Evolutionary conservation across 2,888 invertebrate species (phyloP).

Genomic region (Nesidiocoris tenuis): DNA sequence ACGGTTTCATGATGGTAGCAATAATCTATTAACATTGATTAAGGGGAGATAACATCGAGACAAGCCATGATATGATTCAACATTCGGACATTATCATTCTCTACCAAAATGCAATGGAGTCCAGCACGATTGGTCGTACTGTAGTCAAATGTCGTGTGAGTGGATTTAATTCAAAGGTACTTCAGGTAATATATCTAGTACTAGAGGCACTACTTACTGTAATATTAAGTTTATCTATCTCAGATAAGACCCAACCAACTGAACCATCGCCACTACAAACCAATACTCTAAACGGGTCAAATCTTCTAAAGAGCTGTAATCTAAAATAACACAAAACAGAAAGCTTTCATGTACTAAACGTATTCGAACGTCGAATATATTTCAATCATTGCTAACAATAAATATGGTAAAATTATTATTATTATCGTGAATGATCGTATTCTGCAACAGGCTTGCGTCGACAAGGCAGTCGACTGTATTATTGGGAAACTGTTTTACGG

Average conservation of each 20-base stretch:
- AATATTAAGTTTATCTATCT: slow-evolving; percentile 92
- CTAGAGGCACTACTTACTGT: slow-evolving; percentile 67
- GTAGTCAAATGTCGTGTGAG: too few species aligned
- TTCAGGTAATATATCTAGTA: too few species aligned
- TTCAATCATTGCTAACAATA: background rate
- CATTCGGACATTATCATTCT: too few species aligned
- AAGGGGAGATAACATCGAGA: too few species aligned
- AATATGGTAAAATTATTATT: background rate
- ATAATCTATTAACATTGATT: too few species aligned
- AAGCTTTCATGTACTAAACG: slow-evolving; percentile 12
- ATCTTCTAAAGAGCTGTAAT: slow-evolving; percentile 86
- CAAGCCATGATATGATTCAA: too few species aligned
- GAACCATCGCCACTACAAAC: slow-evolving; percentile 98
- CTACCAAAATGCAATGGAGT: too few species aligned
- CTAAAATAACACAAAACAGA: slow-evolving; percentile 55
- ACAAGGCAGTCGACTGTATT: too few species aligned
- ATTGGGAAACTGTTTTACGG: too few species aligned
- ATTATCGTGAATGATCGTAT: background rate
- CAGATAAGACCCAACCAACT: slow-evolving; percentile 95
- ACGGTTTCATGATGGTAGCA: too few species aligned
- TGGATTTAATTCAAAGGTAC: too few species aligned
- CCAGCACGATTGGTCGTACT: too few species aligned
- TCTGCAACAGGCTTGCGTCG: background rate
- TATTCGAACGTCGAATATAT: background rate
- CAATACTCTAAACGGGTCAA: slow-evolving; percentile 92